Conservation (phyloP, 1,140 invertebrate species). For the Paralvinella palmiformis region DNA sequence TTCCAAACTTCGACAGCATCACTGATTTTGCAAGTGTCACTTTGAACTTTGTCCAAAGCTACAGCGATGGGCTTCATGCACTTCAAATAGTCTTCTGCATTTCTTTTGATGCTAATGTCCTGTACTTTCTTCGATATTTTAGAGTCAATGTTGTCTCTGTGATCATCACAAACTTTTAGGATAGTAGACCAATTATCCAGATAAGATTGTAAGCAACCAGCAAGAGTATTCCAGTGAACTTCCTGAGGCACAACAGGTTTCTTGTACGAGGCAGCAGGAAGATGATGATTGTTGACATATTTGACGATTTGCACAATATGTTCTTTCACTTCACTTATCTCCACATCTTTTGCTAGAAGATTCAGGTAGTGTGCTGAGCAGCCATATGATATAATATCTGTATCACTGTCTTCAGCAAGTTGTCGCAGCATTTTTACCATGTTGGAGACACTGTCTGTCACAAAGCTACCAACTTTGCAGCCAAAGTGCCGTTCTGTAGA, state of each 20-base stretch:
- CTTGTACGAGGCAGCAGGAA: neutral
- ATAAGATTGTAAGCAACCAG: neutral
- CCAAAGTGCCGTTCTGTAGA: neutral
- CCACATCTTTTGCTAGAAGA: too few relatives aligned
- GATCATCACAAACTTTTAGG: neutral
- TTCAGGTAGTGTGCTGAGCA: too few relatives aligned
- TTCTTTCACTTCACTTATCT: neutral
- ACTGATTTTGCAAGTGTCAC: neutral
- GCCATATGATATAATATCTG: neutral
- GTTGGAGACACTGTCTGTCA: slow-evolving; percentile 1
- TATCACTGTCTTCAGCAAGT: neutral
- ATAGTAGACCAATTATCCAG: slow-evolving; percentile 1
- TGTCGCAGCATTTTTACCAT: neutral
- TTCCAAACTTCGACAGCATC: neutral
- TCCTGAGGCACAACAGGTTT: neutral
- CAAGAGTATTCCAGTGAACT: slow-evolving; percentile 1
- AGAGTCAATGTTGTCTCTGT: neutral
- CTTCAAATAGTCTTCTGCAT: neutral
- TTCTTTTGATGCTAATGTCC: neutral
- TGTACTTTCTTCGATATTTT: neutral
- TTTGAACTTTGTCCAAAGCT: neutral
- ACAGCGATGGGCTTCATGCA: neutral
- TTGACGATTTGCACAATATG: neutral
- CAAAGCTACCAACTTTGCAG: slow-evolving; percentile 1
- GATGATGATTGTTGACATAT: neutral